phyloP scores from a whole-genome alignment of 1,140 invertebrate genomes.

The Agraylea sexmaculata region DNA sequence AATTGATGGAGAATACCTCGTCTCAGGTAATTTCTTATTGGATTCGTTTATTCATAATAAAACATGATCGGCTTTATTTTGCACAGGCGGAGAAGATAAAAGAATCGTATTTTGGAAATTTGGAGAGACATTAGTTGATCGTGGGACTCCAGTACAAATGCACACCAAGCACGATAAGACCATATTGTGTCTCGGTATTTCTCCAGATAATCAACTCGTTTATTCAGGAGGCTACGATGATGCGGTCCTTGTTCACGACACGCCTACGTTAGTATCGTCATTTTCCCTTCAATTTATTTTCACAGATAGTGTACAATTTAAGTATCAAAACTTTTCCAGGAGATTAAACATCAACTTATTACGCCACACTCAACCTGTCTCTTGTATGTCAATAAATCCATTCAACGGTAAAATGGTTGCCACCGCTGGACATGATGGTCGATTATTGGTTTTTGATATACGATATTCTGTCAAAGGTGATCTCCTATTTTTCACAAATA shows the following conservation, averaged over 20 bases:
- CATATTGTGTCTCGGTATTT: slow-evolving; percentile 85
- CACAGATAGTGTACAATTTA: slow-evolving; percentile 10
- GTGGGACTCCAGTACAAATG: slow-evolving; percentile 57
- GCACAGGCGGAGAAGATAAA: slow-evolving; percentile 79
- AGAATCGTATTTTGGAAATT: slow-evolving; percentile 83
- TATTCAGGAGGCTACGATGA: slow-evolving; percentile 93
- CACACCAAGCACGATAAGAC: slow-evolving; percentile 78
- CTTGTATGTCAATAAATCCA: slow-evolving; percentile 77
- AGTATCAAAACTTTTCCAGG: slow-evolving; percentile 18
- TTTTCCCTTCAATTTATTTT: slow-evolving; percentile 9
- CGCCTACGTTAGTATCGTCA: slow-evolving; percentile 50
- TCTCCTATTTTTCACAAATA: neutral
- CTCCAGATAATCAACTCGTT: slow-evolving; percentile 64
- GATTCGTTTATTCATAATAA: slow-evolving; percentile 2
- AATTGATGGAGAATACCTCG: slow-evolving; percentile 68
- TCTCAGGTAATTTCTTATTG: slow-evolving; percentile 58
- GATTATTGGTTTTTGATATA: slow-evolving; percentile 75
- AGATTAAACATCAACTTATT: slow-evolving; percentile 57
- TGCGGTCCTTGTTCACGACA: slow-evolving; percentile 80
- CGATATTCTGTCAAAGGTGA: slow-evolving; percentile 46
- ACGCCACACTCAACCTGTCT: slow-evolving; percentile 78
- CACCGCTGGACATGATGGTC: slow-evolving; percentile 83
- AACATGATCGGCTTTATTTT: slow-evolving; percentile 3
- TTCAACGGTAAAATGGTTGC: slow-evolving; percentile 71
- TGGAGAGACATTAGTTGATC: slow-evolving; percentile 56